A percentile compares a stretch with the other conserved stretches of the same genome.
Conservation (phyloP, 2,888 invertebrate species). For the Thereva unica region DNA sequence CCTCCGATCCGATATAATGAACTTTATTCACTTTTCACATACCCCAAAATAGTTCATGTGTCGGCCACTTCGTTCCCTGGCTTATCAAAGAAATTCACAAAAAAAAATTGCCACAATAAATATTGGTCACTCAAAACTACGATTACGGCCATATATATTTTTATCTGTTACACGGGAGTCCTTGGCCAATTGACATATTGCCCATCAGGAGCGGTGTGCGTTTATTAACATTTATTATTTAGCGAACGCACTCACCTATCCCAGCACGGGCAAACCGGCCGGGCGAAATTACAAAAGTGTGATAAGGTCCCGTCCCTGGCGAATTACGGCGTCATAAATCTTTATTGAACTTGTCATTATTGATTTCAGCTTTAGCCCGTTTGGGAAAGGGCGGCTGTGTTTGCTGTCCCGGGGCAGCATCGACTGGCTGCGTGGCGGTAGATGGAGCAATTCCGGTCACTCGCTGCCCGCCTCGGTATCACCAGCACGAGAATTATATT, state of each 20-base stretch:
- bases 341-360: slow-evolving; percentile 57
- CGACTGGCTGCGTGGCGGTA: slow-evolving; percentile 37
- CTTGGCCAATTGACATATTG: slow-evolving; percentile 39
- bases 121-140: too few relatives aligned
- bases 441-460: slow-evolving; percentile 44
- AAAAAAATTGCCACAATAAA: too few relatives aligned
- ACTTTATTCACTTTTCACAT: too few relatives aligned
- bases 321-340: slow-evolving; percentile 52
- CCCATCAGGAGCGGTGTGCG: slow-evolving; percentile 30
- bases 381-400: slow-evolving; percentile 42
- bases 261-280: not conserved
- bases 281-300: slow-evolving; percentile 11
- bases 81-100: too few relatives aligned
- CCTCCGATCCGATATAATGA: too few relatives aligned
- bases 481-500: slow-evolving; percentile 50
- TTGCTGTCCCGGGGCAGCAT: slow-evolving; percentile 30
- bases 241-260: slow-evolving; percentile 20
- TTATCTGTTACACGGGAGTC: too few relatives aligned
- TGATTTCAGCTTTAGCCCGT: slow-evolving; percentile 51
- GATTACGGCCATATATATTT: too few relatives aligned
- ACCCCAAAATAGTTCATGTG: too few relatives aligned
- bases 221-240: slow-evolving; percentile 34
- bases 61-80: too few relatives aligned
- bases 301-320: slow-evolving; percentile 42
- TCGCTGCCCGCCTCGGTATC: slow-evolving; percentile 30